Conservation (phyloP, 2,113 vertebrate genomes). For the Nothobranchius kuhntae region DNA sequence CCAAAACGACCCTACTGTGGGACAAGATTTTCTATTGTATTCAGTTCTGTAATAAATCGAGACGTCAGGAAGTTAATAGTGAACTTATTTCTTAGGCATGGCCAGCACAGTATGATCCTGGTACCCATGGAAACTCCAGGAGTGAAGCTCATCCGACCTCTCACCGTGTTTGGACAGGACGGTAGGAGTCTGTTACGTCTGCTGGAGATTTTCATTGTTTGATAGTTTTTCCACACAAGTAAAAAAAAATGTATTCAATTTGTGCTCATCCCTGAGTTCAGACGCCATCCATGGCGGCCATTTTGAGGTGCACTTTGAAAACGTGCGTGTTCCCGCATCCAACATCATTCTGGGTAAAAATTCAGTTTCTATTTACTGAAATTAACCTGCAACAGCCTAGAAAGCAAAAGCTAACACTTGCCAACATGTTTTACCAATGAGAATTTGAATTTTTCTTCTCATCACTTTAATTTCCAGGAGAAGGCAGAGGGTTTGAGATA, state of each 20-base stretch:
- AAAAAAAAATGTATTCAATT: not conserved
- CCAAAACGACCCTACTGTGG: no score
- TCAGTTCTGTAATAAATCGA: no score
- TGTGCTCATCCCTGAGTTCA: slow-evolving; percentile 50
- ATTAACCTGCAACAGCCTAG: no score
- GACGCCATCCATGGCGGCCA: slow-evolving; percentile 91
- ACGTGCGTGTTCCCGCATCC: slow-evolving; percentile 84
- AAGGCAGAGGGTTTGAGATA: slow-evolving; percentile 92
- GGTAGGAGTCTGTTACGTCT: slow-evolving; percentile 66
- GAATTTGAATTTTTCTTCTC: no score
- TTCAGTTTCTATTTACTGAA: not conserved
- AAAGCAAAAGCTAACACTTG: no score
- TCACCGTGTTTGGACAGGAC: slow-evolving; percentile 89
- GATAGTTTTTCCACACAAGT: no score
- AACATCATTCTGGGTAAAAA: slow-evolving; percentile 88
- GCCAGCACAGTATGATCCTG: slow-evolving; percentile 90
- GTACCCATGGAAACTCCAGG: slow-evolving; percentile 87
- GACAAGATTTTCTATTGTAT: no score
- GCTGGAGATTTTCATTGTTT: no score
- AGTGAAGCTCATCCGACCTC: slow-evolving; percentile 83
- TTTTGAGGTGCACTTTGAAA: slow-evolving; percentile 90
- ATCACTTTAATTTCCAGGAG: slow-evolving; percentile 74
- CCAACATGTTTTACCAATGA: no score
- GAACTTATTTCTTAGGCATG: slow-evolving; percentile 74
- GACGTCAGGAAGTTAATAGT: not conserved